phyloP scores from a whole-genome alignment of 2,888 invertebrate genomes.

The Carterocephalus palaemon region DNA sequence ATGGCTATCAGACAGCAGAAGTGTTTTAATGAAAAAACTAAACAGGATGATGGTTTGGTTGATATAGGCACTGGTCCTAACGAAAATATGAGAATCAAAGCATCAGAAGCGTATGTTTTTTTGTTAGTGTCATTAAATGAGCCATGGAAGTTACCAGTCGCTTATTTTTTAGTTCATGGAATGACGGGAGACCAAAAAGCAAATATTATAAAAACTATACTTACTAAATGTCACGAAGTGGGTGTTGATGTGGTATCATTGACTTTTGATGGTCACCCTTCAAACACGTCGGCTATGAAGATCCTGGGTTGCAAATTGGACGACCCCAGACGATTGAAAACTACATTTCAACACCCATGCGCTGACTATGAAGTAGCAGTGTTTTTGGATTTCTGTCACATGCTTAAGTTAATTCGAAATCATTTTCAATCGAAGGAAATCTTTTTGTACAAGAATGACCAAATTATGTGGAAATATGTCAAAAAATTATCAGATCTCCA shows the following conservation, averaged over 20 bases:
- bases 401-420: conserved; percentile 30
- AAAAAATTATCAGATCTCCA: conserved; percentile 18
- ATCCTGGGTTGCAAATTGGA: conserved; percentile 29
- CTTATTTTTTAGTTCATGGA: conserved; percentile 38
- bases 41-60: conserved; percentile 7
- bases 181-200: conserved; percentile 31
- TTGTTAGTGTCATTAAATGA: conserved; percentile 28
- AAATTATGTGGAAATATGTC: not conserved
- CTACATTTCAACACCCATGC: conserved; percentile 26
- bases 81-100: conserved; percentile 1
- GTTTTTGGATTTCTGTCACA: conserved; percentile 32
- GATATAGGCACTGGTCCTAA: conserved; percentile 3
- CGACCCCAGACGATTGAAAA: conserved; percentile 11
- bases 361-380: conserved; percentile 26
- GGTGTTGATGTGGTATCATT: conserved; percentile 30
- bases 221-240: conserved; percentile 28
- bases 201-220: conserved; percentile 27
- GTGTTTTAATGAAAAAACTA: conserved; percentile 12
- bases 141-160: conserved; percentile 39
- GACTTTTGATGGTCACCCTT: conserved; percentile 31
- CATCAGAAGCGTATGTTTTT: conserved; percentile 28
- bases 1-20: too few relatives aligned
- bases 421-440: conserved; percentile 18
- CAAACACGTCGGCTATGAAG: conserved; percentile 29
- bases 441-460: conserved; percentile 11